phyloP scores from a whole-genome alignment of 92 coral and sea anemone genomes.

The Epizoanthus fatuus region DNA sequence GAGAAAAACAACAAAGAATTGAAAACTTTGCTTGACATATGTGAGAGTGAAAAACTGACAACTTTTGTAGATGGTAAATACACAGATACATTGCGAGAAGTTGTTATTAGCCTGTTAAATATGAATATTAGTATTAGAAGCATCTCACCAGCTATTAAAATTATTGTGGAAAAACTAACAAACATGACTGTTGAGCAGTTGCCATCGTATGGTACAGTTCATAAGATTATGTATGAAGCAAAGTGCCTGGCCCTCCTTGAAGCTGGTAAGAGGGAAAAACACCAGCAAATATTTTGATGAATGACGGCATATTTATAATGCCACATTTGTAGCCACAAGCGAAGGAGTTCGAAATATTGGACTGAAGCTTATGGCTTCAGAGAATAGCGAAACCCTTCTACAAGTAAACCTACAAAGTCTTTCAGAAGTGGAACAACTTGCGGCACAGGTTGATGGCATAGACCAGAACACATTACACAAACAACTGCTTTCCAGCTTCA shows the following conservation, averaged over 20 bases:
- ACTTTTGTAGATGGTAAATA: no score
- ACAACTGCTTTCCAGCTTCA: not conserved
- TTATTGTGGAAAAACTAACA: conserved; percentile 14
- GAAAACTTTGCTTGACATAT: conserved; percentile 15
- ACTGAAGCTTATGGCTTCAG: conserved; percentile 2
- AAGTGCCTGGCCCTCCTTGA: conserved; percentile 35
- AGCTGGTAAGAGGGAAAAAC: conserved; percentile 27
- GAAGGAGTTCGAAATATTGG: conserved; percentile 24
- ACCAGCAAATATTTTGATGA: conserved; percentile 18
- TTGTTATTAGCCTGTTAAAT: conserved; percentile 8
- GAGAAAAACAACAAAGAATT: not conserved
- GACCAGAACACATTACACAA: no score
- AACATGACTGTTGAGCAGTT: conserved; percentile 3
- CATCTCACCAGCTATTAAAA: conserved; percentile 6
- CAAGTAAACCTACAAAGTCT: not conserved
- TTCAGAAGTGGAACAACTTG: not conserved
- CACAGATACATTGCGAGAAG: not conserved
- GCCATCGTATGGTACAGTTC: no score
- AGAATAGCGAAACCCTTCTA: not conserved
- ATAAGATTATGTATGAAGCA: conserved; percentile 27
- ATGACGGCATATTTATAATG: conserved; percentile 25
- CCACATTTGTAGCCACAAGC: not conserved
- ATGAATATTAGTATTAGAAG: conserved; percentile 1
- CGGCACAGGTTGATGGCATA: not conserved
- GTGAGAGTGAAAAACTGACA: no score